These are phyloP conservation scores for Vulpes ferrilata DNA, from an alignment of 2,113 vertebrate species.

Conservation along the genomic window DNA sequence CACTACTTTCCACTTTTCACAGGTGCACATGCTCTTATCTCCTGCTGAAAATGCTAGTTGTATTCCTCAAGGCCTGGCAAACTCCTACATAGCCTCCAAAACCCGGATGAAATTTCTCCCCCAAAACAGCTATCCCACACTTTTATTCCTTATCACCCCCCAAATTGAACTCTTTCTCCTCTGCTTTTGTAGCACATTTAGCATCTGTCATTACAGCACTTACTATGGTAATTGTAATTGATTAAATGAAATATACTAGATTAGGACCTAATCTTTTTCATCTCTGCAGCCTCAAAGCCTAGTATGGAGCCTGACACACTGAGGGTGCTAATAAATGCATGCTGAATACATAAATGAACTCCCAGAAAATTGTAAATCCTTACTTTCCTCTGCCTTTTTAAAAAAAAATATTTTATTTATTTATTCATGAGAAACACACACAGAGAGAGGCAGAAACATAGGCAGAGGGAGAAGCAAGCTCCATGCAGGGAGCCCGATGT, in stretches of 20 bases:
- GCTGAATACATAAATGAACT: not conserved
- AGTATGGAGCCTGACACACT: not conserved
- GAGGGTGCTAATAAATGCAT: not conserved
- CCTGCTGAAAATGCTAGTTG: not conserved
- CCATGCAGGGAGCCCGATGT: too few species aligned
- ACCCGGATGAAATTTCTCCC: not conserved
- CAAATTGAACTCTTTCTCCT: not conserved
- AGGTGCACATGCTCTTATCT: accelerated
- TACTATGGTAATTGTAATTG: too few species aligned
- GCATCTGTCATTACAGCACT: not conserved
- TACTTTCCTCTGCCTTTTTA: not conserved
- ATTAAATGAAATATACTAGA: not conserved
- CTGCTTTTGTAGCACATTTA: not conserved
- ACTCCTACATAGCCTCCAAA: not conserved
- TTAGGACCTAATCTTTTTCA: not conserved
- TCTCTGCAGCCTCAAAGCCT: not conserved
- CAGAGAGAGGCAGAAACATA: too few species aligned
- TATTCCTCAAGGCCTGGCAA: not conserved
- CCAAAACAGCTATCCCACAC: not conserved
- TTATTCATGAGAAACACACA: not conserved
- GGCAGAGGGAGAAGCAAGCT: too few species aligned
- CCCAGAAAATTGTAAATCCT: not conserved
- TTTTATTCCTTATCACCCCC: not conserved
- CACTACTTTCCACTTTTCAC: not conserved
- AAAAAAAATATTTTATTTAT: not conserved